Conservation (phyloP, 2,797 vertebrate species). For the Silurus aristotelis region DNA sequence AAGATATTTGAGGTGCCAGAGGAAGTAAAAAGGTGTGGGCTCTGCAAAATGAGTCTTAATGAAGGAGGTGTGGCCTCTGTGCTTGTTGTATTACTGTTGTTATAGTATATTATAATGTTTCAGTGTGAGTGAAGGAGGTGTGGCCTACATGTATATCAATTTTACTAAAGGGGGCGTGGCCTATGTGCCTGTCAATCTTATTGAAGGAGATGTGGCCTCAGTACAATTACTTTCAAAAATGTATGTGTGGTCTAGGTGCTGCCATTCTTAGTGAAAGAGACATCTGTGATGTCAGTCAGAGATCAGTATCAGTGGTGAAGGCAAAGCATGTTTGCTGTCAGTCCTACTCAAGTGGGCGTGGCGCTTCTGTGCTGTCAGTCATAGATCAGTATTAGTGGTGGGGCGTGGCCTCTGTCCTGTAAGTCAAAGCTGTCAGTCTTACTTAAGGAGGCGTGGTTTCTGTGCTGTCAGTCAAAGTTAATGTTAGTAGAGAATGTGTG, state of each 20-base stretch:
- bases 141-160: background rate
- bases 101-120: background rate
- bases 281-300: background rate
- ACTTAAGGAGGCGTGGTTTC: too few relatives aligned
- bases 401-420: background rate
- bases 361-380: background rate
- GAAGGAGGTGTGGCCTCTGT: background rate
- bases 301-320: too few relatives aligned
- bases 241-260: background rate
- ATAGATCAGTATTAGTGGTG: too few relatives aligned
- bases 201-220: background rate
- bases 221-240: background rate
- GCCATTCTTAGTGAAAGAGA: background rate
- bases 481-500: too few relatives aligned
- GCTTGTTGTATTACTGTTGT: background rate
- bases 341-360: background rate
- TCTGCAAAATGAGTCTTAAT: background rate
- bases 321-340: background rate
- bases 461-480: background rate
- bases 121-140: background rate
- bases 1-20: background rate
- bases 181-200: background rate
- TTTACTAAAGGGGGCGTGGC: background rate
- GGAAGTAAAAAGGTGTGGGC: too few relatives aligned
- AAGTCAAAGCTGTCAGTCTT: too few relatives aligned